A percentile compares a stretch with the other conserved stretches of the same genome.
These are phyloP conservation scores for Dromococcyx pavoninus DNA, from an alignment of 2,797 vertebrate genomes.

Conservation along the genomic window DNA sequence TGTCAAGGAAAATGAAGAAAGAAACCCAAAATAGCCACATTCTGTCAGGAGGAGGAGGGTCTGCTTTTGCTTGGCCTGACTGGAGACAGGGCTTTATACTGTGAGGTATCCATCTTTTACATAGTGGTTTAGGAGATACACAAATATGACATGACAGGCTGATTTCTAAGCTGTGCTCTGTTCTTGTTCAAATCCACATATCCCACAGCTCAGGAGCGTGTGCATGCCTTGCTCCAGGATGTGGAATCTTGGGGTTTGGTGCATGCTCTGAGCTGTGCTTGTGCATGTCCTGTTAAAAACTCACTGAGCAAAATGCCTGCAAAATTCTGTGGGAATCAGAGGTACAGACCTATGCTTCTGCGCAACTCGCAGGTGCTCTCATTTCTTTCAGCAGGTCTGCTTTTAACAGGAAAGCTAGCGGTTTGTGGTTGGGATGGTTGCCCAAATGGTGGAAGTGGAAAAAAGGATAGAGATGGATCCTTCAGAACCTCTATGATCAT, in stretches of 20 bases:
- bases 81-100: fast-evolving
- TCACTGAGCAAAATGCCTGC: neutral
- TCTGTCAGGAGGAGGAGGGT: fast-evolving
- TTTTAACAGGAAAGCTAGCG: neutral
- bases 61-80: neutral
- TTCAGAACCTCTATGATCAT: neutral
- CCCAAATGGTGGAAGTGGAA: neutral
- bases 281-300: neutral
- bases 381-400: neutral
- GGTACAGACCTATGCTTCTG: neutral
- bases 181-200: neutral
- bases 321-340: neutral
- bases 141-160: fast-evolving
- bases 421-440: neutral
- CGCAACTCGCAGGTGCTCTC: neutral
- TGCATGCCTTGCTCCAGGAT: neutral
- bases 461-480: neutral
- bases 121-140: neutral
- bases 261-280: fast-evolving
- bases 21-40: neutral
- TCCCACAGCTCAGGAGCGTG: neutral
- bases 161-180: neutral
- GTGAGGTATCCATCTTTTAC: neutral
- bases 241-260: neutral
- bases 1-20: neutral